A percentile compares a stretch with the other conserved stretches of the same genome.
Evolutionary conservation across 2,797 vertebrate species (phyloP).

Genomic region (Myotis pilosus): DNA sequence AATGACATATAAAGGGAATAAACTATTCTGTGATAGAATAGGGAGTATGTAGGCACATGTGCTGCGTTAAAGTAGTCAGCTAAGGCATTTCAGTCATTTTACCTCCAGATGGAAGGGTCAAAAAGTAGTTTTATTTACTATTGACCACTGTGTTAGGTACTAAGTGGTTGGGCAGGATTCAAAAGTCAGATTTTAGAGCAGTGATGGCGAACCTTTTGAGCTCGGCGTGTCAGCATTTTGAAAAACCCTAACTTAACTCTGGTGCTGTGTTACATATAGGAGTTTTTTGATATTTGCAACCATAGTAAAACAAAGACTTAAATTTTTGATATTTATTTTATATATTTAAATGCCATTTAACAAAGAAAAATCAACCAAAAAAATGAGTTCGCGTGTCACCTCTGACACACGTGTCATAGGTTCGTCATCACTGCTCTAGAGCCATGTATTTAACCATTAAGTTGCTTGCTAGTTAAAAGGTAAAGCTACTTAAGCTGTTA

Average conservation of each 20-base stretch:
- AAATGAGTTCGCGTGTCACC: no score
- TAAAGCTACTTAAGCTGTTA: background rate
- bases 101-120: background rate
- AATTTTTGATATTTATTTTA: no score
- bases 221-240: no score
- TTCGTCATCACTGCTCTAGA: background rate
- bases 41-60: no score
- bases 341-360: no score
- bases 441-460: background rate
- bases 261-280: no score
- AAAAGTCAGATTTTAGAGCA: background rate
- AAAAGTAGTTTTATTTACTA: background rate
- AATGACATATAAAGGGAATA: background rate
- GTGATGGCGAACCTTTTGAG: no score
- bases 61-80: background rate
- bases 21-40: background rate
- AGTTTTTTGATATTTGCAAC: no score
- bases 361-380: no score
- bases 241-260: no score
- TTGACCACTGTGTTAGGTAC: background rate
- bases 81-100: background rate
- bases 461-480: conserved; percentile 1
- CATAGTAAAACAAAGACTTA: no score
- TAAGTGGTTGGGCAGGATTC: background rate
- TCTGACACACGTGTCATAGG: no score